Conservation (phyloP, 92 coral and sea anemone genomes). For the Zoanthus sansibaricus region DNA sequence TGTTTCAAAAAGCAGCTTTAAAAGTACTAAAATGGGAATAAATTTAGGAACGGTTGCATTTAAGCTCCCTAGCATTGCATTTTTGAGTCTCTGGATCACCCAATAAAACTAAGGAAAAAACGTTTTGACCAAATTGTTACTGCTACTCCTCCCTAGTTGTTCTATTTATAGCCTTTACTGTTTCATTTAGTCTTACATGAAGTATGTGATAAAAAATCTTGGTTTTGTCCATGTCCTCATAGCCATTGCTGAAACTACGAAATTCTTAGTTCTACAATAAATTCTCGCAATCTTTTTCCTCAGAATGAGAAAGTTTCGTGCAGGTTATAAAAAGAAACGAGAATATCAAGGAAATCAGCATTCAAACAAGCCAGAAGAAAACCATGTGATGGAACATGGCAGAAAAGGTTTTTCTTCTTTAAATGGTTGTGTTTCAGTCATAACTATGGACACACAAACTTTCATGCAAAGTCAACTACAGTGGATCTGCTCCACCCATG, state of each 20-base stretch:
- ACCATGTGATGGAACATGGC: neutral
- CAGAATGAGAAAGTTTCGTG: conserved; percentile 32
- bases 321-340: conserved; percentile 30
- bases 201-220: neutral
- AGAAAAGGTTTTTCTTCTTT: no score
- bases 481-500: no score
- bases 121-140: neutral
- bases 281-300: neutral
- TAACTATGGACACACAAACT: no score
- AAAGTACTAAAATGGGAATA: neutral
- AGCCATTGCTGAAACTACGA: no score
- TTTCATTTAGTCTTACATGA: conserved; percentile 2
- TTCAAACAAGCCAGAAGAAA: conserved; percentile 15
- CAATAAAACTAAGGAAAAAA: neutral
- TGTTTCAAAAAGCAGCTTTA: neutral
- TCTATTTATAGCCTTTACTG: neutral
- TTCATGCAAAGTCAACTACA: no score
- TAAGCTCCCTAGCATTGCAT: conserved; percentile 2
- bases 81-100: neutral
- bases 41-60: neutral
- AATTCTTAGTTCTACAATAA: no score
- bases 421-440: no score
- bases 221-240: neutral
- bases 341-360: conserved; percentile 51
- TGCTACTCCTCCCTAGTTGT: neutral